Conservation (phyloP, 2,113 vertebrate species). For the Leucoraja erinaceus region DNA sequence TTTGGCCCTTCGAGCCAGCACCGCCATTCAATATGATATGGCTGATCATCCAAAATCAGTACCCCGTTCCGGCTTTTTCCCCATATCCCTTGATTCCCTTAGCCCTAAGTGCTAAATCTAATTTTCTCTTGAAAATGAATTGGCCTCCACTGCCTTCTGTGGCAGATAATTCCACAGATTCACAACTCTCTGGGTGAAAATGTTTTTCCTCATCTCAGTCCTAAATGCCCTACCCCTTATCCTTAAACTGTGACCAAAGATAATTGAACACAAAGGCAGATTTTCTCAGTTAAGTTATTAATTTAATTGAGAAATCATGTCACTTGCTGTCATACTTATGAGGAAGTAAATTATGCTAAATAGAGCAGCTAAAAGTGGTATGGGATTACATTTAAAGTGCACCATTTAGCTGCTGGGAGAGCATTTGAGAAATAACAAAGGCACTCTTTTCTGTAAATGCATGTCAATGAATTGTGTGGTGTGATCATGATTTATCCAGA, state of each 20-base stretch:
- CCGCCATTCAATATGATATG: too few relatives aligned
- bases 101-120: too few relatives aligned
- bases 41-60: too few relatives aligned
- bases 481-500: neutral
- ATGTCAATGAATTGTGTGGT: neutral
- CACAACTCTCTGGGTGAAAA: too few relatives aligned
- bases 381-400: neutral
- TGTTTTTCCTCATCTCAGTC: too few relatives aligned
- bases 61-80: too few relatives aligned
- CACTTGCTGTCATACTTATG: neutral
- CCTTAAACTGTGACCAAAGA: neutral
- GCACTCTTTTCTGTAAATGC: neutral
- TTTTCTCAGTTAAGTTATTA: neutral
- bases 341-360: neutral
- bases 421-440: neutral
- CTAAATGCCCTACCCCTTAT: too few relatives aligned
- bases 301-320: neutral
- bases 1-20: too few relatives aligned
- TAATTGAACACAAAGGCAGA: neutral
- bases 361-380: neutral
- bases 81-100: too few relatives aligned
- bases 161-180: too few relatives aligned
- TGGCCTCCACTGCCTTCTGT: too few relatives aligned
- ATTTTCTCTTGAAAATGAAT: too few relatives aligned
- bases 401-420: neutral